Conservation (phyloP, 2,797 vertebrate species). For the Micropoecilia bifurca region DNA sequence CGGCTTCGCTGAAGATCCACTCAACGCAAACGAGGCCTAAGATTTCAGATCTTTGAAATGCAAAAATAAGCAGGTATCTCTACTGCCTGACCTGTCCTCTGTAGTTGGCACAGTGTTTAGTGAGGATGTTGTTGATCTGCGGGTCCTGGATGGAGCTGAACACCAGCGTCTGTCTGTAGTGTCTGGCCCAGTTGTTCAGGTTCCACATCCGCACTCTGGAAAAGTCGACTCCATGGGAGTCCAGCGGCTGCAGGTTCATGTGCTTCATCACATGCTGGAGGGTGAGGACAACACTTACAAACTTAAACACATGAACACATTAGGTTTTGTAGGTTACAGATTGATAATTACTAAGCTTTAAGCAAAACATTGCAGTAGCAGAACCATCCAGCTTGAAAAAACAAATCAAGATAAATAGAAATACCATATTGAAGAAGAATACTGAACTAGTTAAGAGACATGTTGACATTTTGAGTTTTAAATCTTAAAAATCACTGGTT, state of each 20-base stretch:
- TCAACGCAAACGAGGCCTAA: not conserved
- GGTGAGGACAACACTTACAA: not conserved
- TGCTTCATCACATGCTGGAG: conserved; percentile 91
- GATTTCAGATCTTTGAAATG: not conserved
- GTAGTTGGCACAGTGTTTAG: conserved; percentile 90
- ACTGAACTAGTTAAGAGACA: not conserved
- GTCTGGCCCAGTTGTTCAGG: conserved; percentile 90
- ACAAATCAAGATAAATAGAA: not conserved
- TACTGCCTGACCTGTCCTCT: conserved; percentile 85
- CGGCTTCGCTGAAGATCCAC: too few species aligned
- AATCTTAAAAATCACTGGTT: not conserved
- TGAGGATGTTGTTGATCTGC: conserved; percentile 92
- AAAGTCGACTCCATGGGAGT: conserved; percentile 93
- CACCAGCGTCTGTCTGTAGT: conserved; percentile 93
- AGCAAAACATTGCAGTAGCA: not conserved
- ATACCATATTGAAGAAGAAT: not conserved
- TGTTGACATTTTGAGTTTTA: not conserved
- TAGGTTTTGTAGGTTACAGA: not conserved
- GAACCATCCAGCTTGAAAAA: not conserved
- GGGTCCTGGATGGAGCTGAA: conserved; percentile 93
- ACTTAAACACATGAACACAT: not conserved
- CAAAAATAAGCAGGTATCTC: not conserved
- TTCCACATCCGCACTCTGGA: conserved; percentile 95
- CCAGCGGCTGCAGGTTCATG: conserved; percentile 90
- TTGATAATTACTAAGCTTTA: not conserved